Percentiles rank a stretch among this genome's conserved stretches.
phyloP scores from a whole-genome alignment of 92 coral and sea anemone species.

The Bergia puertoricense region DNA sequence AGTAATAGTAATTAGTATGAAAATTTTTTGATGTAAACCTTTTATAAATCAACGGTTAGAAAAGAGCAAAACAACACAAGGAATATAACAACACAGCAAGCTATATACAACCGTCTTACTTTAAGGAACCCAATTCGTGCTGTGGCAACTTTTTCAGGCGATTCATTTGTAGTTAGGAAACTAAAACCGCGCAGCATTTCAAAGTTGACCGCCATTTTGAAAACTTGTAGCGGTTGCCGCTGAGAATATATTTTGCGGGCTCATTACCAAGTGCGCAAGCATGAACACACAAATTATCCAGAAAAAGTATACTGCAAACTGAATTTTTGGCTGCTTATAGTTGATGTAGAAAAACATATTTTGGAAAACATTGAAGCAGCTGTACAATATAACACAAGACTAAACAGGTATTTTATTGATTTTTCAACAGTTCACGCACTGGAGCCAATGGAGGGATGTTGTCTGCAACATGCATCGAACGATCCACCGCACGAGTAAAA shows the following conservation, averaged over 20 bases:
- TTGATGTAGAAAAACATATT: neutral
- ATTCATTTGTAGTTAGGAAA: neutral
- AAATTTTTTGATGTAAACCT: too few relatives aligned
- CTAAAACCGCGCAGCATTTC: neutral
- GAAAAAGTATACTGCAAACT: neutral
- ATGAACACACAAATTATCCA: too few relatives aligned
- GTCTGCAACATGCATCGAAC: too few relatives aligned
- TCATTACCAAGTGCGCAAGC: neutral
- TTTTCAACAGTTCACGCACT: too few relatives aligned
- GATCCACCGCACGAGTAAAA: too few relatives aligned
- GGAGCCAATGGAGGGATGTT: too few relatives aligned
- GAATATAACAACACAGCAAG: neutral
- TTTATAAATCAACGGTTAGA: too few relatives aligned
- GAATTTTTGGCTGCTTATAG: neutral
- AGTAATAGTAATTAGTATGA: too few relatives aligned
- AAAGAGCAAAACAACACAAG: neutral
- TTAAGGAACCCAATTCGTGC: neutral
- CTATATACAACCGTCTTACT: neutral
- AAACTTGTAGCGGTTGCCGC: neutral
- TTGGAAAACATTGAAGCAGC: too few relatives aligned
- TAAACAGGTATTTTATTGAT: neutral
- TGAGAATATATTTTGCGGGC: slow-evolving; percentile 9
- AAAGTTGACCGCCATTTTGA: neutral
- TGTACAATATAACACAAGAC: too few relatives aligned
- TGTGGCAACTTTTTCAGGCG: neutral